Evolutionary conservation across 2,888 invertebrate genomes (phyloP), one percentile per base, ranked within the genome.

Genomic region (Noctua janthe): DNA sequence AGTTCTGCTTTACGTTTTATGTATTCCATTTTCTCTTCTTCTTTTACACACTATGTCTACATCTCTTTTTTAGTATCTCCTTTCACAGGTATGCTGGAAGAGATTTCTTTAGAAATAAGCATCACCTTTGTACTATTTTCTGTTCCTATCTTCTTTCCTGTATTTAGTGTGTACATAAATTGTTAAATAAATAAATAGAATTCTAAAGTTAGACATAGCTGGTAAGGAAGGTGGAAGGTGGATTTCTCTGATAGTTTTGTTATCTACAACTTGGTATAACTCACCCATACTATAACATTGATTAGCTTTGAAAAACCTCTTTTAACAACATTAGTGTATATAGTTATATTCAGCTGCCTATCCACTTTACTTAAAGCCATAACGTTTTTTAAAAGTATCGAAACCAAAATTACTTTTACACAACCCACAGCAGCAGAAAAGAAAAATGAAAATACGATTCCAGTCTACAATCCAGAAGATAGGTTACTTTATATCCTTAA

Each of bases 401-500:
- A 1, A 62, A 29, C n/a, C 59, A 62, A 29, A 11, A 11, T 51
- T 13, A 10, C 20, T 29, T 39, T n/a, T 39, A 74, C 3, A 51
- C 20, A 10, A 39, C 23, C n/a, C 4, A 43, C 23, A 66, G 5
- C 20, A 39, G 7, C 39, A 59, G 29, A 39, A 71, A n/a, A 62
- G 1, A 54, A 71, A n/a, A 54, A 43, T 47, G 0, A 13, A 43
- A 59, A 13, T 51, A 49, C 15, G 3, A 17, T 29, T 51, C 8
- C 23, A 8, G 23, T 13, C 29, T 5, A 54, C 29, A 23, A 20
- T 17, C 17, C 49, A 67, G 7, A 5, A 35, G 35, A 35, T 35
- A 47, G 20, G 71, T 49, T 59, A 43, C 15, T 73, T 67, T 79
- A 80, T 80, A 39, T 17, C 43, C 74, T 23, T 6, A 11, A 59